Conservation (phyloP, 2,113 vertebrate species). For the Neogale vison region DNA sequence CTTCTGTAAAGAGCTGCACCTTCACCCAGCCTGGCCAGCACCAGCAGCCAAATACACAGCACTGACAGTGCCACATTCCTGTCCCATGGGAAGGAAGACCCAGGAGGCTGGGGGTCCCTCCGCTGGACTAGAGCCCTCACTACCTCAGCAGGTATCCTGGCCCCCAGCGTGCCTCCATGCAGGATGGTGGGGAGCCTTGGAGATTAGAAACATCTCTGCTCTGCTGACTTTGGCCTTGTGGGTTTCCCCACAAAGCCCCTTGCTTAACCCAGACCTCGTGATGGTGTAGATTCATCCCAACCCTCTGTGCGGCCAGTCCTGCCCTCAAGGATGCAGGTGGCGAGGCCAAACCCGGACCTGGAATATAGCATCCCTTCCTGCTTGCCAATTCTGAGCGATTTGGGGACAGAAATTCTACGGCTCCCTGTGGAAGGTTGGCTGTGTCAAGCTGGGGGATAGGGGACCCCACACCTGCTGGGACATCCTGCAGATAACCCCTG, state of each 20-base stretch:
- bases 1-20: neutral
- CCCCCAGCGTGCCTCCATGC: neutral
- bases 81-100: neutral
- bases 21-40: neutral
- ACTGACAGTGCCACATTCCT: neutral
- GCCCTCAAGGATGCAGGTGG: neutral
- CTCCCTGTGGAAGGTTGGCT: neutral
- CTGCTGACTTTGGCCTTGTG: neutral
- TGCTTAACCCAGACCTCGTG: neutral
- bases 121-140: neutral
- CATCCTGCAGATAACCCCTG: neutral
- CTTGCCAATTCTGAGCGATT: neutral
- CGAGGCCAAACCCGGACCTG: neutral
- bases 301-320: accelerated
- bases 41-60: neutral
- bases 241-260: neutral
- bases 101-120: neutral
- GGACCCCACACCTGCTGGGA: no score
- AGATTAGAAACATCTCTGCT: neutral
- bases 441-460: accelerated
- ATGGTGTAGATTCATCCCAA: neutral
- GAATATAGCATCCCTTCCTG: neutral
- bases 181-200: neutral
- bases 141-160: neutral
- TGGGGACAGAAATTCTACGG: neutral